Evolutionary conservation across 2,888 invertebrate species (phyloP), one percentile per base, ranked within the genome.

Genomic region (Therioaphis trifolii): DNA sequence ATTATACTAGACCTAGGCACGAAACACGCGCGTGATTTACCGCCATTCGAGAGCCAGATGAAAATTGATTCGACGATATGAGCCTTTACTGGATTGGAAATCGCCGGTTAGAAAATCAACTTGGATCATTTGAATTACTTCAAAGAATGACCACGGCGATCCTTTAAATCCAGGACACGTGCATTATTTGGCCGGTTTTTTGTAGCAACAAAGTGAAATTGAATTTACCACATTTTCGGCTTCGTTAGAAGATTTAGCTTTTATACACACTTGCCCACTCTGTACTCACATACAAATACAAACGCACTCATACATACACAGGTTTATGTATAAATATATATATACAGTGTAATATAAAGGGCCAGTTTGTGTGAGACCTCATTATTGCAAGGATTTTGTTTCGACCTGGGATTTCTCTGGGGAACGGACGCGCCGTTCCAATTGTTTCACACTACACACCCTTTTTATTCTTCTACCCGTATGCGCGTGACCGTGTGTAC

Each of bases 301-400:
- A n/a, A n/a, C n/a, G n/a, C n/a, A n/a, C n/a, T n/a, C n/a, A n/a
- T n/a, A n/a, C n/a, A 27, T 27, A 24, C 46, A 69, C 27, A 61
- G 46, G 43, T 24, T n/a, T 58, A 24, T 14, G 27, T n/a, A 4
- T 29, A 18, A 43, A 24, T 15, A 58, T n/a, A 49, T 11, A 29
- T n/a, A 43, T 24, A 7, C 12, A 14, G 11, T 63, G 0, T 29
- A 68, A 21, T 24, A 18, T 55, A 35, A 24, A 55, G n/a, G 79
- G 79, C 55, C 79, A 80, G 71, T 80, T 55, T 80, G 79, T 40
- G 71, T n/a, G 71, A 61, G 79, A 71, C 80, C 71, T 80, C 72
- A 72, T 80, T 61, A 72, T 80, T 72, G 80, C 80, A 72, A 82
- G 80, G 80, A 82, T 82, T 82, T 80, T 29, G 71, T 71, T 80